These are phyloP conservation scores for Brachystomella parvula DNA, from an alignment of 1,140 invertebrate species.

Conservation along the genomic window DNA sequence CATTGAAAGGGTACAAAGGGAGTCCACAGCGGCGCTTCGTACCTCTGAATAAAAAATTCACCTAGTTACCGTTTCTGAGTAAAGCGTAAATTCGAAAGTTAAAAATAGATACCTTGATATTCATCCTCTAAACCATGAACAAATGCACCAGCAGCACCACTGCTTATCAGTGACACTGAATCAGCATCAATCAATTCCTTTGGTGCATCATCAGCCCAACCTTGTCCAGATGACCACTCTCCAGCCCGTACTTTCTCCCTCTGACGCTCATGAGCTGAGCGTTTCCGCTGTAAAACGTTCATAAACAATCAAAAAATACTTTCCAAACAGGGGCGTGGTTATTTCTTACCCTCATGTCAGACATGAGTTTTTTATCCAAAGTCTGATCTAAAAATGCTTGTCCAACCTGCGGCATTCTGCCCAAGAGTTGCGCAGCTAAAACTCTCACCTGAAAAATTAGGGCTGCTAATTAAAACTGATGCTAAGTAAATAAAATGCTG, in stretches of 20 bases:
- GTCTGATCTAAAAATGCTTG: slow-evolving; percentile 88
- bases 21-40: slow-evolving; percentile 85
- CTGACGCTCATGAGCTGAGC: slow-evolving; percentile 73
- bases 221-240: slow-evolving; percentile 84
- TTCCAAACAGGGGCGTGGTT: background rate
- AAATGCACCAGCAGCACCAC: slow-evolving; percentile 94
- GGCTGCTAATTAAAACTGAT: too few species aligned
- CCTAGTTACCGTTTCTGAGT: background rate
- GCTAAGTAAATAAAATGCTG: too few species aligned
- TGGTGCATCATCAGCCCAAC: slow-evolving; percentile 82
- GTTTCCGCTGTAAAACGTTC: slow-evolving; percentile 50
- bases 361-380: slow-evolving; percentile 97
- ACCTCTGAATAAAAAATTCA: slow-evolving; percentile 59
- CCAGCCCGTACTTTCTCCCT: slow-evolving; percentile 69
- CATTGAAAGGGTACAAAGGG: slow-evolving; percentile 79
- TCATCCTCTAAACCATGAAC: slow-evolving; percentile 98
- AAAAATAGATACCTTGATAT: slow-evolving; percentile 82
- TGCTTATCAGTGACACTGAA: slow-evolving; percentile 73
- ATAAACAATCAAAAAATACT: slow-evolving; percentile 17
- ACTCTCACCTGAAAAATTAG: slow-evolving; percentile 58
- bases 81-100: too few species aligned
- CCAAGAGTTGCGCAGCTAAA: slow-evolving; percentile 69
- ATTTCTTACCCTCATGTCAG: slow-evolving; percentile 67
- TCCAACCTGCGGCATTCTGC: slow-evolving; percentile 78
- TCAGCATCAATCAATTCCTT: slow-evolving; percentile 67